Evolutionary conservation across 2,888 invertebrate species (phyloP), one percentile per base, ranked within the genome.

Genomic region (Mylabris sibirica): DNA sequence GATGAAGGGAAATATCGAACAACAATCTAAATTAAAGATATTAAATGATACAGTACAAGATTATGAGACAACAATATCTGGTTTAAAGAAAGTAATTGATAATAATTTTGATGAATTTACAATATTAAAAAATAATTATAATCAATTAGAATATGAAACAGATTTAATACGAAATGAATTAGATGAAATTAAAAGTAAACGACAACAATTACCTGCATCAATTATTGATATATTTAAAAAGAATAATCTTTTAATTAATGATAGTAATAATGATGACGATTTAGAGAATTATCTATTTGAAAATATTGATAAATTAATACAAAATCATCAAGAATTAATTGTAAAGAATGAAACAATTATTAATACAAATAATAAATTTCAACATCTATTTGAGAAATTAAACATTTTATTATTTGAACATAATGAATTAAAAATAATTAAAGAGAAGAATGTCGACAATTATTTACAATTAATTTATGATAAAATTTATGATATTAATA

Each of bases 131-230:
- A 60, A 60, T 38, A 35, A 60, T 38, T 1, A 26, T 34, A 35
- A 17, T 9, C 62, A 70, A 60, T 64, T 73, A 20, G 38, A 73
- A 53, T 59, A 59, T 57, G 77, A 76, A 66, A 53, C 74, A 14
- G 69, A 64, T n/a, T 69, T 74, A 53, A 64, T 78, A 26, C 59
- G 71, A 67, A 67, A 67, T n/a, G 68, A 76, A 69, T 6, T 70
- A 34, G 20, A 70, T 14, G 70, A 72, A 63, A 57, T 60, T 1
- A 72, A 72, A 49, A 72, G 69, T 63, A 24, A 62, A 14, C 72
- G 76, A 64, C 72, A 76, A 26, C 72, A 74, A 64, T 59, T 22
- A 17, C 72, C 71, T 17, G 66, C 57, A 34, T 66, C 70, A 34
- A 64, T 78, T 17, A 59, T 17, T 8, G 67, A 73, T 14, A 59